These are phyloP conservation scores for Onychostruthus taczanowskii DNA, from an alignment of 2,113 vertebrate genomes.

Conservation along the genomic window DNA sequence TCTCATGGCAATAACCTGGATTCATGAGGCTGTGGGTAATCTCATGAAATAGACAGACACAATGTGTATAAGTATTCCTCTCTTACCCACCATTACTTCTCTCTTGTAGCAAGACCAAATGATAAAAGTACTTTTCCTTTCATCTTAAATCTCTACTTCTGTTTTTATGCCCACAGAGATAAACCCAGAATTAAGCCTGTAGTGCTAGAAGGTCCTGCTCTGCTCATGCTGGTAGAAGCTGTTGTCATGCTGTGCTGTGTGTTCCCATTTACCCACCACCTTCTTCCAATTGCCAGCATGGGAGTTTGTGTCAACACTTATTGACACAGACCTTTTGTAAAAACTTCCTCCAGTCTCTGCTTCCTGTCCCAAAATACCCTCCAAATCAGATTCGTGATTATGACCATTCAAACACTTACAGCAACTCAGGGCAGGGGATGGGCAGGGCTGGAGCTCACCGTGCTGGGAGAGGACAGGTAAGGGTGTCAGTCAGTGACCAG, in stretches of 20 bases:
- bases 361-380: rapidly evolving
- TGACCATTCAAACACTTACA: not conserved
- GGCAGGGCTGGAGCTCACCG: not conserved
- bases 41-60: not conserved
- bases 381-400: not conserved
- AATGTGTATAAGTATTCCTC: not conserved
- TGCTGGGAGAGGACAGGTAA: not conserved
- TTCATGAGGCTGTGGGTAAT: not conserved
- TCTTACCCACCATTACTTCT: not conserved
- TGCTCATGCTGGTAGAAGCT: not conserved
- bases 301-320: not conserved
- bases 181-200: not conserved
- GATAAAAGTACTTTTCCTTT: not conserved
- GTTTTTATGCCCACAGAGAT: not conserved
- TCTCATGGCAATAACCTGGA: not conserved
- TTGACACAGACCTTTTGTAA: not conserved
- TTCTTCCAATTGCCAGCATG: not conserved
- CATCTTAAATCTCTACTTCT: not conserved
- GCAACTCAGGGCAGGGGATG: not conserved
- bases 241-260: rapidly evolving
- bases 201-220: not conserved
- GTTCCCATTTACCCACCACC: not conserved
- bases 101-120: not conserved
- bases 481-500: not conserved
- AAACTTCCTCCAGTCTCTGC: not conserved